A percentile compares a stretch with the other conserved stretches of the same genome.
Conservation (phyloP, 2,113 vertebrate genomes). For the Diphyllodes magnificus region DNA sequence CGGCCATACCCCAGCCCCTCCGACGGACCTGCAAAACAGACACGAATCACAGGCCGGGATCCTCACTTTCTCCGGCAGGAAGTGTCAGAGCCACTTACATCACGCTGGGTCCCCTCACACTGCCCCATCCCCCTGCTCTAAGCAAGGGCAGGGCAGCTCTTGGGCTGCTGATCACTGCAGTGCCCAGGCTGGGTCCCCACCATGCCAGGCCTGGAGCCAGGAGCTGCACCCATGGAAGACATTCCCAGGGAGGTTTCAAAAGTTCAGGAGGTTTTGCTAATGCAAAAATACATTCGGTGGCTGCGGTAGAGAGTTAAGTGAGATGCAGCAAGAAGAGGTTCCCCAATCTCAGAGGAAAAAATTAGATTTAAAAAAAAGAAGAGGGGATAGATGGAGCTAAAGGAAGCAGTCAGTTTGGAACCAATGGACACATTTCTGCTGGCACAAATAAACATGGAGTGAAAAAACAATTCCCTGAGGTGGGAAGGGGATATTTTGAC, state of each 20-base stretch:
- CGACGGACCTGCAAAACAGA: constrained; percentile 81
- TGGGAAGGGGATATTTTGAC: neutral
- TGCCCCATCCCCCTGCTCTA: neutral
- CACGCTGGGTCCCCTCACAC: neutral
- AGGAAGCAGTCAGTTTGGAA: neutral
- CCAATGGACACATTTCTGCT: neutral
- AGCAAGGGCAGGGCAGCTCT: neutral
- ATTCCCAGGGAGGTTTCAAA: neutral
- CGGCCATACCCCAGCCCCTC: constrained; percentile 82
- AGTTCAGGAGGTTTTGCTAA: neutral
- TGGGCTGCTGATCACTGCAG: neutral
- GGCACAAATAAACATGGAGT: neutral
- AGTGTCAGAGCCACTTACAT: neutral
- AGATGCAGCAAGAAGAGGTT: neutral
- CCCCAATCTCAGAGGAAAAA: neutral
- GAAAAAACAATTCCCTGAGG: neutral
- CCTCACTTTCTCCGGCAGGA: neutral
- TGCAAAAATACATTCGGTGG: neutral
- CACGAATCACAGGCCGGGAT: rapidly evolving
- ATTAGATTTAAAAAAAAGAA: neutral
- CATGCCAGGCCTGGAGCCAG: neutral
- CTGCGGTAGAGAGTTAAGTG: neutral
- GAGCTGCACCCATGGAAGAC: neutral
- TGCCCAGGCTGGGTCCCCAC: neutral
- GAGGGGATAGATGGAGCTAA: neutral